Conservation (phyloP, 23 tunicate species). For the Styela plicata region DNA sequence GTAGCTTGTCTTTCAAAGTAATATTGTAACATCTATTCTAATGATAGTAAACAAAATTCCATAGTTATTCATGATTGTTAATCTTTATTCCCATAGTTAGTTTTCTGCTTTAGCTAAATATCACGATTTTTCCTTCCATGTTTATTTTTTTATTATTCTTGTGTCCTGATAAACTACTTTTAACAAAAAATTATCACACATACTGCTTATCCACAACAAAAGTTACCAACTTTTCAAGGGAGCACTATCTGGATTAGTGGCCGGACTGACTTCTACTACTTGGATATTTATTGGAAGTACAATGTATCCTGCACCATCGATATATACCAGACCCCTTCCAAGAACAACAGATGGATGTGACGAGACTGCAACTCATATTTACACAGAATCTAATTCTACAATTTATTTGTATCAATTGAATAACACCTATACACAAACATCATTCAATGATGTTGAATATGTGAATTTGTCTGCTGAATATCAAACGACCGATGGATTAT, state of each 20-base stretch:
- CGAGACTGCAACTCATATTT: background rate
- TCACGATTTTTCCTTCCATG: too few relatives aligned
- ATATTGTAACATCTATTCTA: too few relatives aligned
- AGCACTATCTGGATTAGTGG: constrained; percentile 13
- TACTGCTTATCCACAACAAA: too few relatives aligned
- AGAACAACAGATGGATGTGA: constrained; percentile 9
- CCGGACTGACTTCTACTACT: constrained; percentile 10
- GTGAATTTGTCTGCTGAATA: background rate
- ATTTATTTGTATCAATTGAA: background rate
- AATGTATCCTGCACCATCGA: background rate
- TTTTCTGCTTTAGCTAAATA: too few relatives aligned
- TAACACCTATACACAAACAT: background rate
- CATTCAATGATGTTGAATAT: background rate
- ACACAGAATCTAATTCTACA: background rate
- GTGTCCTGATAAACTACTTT: too few relatives aligned
- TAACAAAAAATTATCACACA: too few relatives aligned
- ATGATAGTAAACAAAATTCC: too few relatives aligned
- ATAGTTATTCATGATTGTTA: too few relatives aligned
- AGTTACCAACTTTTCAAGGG: too few relatives aligned
- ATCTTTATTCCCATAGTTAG: too few relatives aligned
- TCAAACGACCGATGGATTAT: background rate
- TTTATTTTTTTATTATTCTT: too few relatives aligned
- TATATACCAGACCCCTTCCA: constrained; percentile 11
- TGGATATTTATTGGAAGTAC: constrained; percentile 25
- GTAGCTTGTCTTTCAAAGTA: too few relatives aligned